Percentiles rank a stretch among this genome's conserved stretches.
These are phyloP conservation scores for rat (Rattus norvegicus) DNA, from an alignment of 2,113 vertebrate genomes.

Conservation along the genomic window GRCr8 NC_086031.1:21703501-21704000, in stretches of 20 bases:
- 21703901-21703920: not conserved
- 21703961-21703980: not conserved
- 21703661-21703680: not conserved
- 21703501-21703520: constrained; percentile 63
- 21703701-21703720: not conserved
- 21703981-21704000: not conserved
- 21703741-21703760: not conserved
- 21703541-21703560: constrained; percentile 42
- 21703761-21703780: not conserved
- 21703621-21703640: constrained; percentile 57
- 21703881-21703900: not conserved
- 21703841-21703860: not conserved
- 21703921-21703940: not conserved
- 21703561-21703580: constrained; percentile 50
- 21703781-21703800: constrained; percentile 8
- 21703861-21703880: not conserved
- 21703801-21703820: too few species aligned
- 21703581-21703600: constrained; percentile 46
- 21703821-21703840: not conserved
- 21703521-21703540: constrained; percentile 68
- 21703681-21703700: not conserved
- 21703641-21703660: constrained; percentile 46
- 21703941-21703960: not conserved
- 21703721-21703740: not conserved
- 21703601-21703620: constrained; percentile 53